Evolutionary conservation across 2,113 vertebrate species (phyloP).

Genomic region (Gallinago media): DNA sequence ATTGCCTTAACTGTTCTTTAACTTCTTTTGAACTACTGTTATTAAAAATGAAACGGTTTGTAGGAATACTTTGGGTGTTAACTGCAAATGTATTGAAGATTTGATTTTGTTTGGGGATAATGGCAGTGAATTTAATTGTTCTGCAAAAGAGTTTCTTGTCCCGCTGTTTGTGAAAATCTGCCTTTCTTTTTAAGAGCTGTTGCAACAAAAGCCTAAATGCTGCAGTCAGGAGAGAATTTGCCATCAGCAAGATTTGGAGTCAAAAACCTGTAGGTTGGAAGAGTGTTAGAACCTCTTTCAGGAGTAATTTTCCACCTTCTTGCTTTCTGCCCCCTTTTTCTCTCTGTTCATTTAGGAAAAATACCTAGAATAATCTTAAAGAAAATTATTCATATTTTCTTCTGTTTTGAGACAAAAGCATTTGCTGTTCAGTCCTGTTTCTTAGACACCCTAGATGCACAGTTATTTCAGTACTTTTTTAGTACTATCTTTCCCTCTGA

Average conservation of each 20-base stretch:
- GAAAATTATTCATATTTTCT: not conserved
- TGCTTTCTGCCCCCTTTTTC: not conserved
- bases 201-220: not conserved
- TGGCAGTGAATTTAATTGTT: not conserved
- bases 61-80: not conserved
- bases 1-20: not conserved
- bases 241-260: not conserved
- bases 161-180: not conserved
- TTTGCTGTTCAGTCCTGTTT: not conserved
- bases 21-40: not conserved
- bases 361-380: not conserved
- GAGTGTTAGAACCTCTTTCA: not conserved
- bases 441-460: rapidly evolving
- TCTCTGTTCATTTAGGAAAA: not conserved
- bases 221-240: not conserved
- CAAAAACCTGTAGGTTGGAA: not conserved
- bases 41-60: not conserved
- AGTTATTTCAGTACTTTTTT: not conserved
- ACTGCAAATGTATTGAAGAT: not conserved
- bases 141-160: not conserved
- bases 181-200: not conserved
- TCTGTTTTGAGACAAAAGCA: not conserved
- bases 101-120: not conserved
- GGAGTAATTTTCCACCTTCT: not conserved
- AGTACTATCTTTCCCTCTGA: not conserved